Percentiles rank a stretch among this genome's conserved stretches.
Conservation (phyloP, 2,113 vertebrate species). For the Amblyopsis rosae region DNA sequence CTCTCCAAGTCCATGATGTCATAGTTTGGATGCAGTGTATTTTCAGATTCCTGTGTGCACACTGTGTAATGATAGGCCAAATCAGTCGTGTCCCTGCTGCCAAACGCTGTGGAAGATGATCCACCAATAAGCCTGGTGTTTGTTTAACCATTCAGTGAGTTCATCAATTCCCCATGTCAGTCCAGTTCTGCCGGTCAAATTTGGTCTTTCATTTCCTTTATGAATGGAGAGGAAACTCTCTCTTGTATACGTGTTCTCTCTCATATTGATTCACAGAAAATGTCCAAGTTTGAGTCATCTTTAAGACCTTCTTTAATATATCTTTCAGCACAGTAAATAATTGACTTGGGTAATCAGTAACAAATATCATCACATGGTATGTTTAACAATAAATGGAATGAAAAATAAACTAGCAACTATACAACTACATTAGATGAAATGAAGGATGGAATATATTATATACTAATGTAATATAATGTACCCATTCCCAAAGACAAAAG, state of each 20-base stretch:
- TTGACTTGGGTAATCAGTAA: neutral
- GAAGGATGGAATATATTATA: too few relatives aligned
- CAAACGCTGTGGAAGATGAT: slow-evolving; percentile 52
- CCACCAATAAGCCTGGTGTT: slow-evolving; percentile 40
- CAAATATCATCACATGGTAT: neutral
- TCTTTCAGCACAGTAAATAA: neutral
- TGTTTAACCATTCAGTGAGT: slow-evolving; percentile 29
- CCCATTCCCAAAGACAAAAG: too few relatives aligned
- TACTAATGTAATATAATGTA: too few relatives aligned
- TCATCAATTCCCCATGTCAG: slow-evolving; percentile 14
- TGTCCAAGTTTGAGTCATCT: neutral
- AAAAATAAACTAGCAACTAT: neutral
- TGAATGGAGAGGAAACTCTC: neutral
- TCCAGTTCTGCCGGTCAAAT: slow-evolving; percentile 20
- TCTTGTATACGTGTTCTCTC: neutral
- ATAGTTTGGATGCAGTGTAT: slow-evolving; percentile 56
- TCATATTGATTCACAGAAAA: neutral
- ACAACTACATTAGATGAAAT: too few relatives aligned
- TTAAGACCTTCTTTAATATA: neutral
- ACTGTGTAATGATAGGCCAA: slow-evolving; percentile 66
- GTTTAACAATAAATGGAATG: neutral
- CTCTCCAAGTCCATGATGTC: slow-evolving; percentile 64
- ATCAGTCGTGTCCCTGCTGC: slow-evolving; percentile 46
- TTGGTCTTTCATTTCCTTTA: slow-evolving; percentile 6
- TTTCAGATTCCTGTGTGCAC: slow-evolving; percentile 65